Conservation (phyloP, 2,888 invertebrate species). For the Anthrax anthrax region DNA sequence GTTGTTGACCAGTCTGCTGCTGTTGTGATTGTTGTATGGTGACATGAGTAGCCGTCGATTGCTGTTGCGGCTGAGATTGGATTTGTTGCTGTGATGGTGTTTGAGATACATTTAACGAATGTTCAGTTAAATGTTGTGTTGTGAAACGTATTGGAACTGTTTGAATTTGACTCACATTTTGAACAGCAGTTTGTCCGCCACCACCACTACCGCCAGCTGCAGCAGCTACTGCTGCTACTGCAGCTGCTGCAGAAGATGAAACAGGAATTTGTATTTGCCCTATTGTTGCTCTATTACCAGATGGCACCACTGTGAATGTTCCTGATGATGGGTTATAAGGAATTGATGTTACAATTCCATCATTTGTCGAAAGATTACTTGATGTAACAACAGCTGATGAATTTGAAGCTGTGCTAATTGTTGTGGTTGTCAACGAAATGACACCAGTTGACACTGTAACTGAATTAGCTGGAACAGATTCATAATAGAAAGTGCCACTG, state of each 20-base stretch:
- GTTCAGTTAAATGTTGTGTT: slow-evolving; percentile 17
- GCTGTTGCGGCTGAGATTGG: slow-evolving; percentile 4
- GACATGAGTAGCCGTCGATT: not conserved
- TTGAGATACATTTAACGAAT: not conserved
- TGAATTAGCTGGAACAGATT: slow-evolving; percentile 29
- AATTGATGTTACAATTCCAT: slow-evolving; percentile 23
- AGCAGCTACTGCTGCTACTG: too few species aligned
- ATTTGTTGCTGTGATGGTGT: slow-evolving; percentile 9
- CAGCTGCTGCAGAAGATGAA: slow-evolving; percentile 11
- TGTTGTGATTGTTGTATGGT: not conserved
- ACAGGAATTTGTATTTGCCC: slow-evolving; percentile 27
- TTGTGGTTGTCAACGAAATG: slow-evolving; percentile 28
- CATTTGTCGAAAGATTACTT: slow-evolving; percentile 10
- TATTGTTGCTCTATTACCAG: slow-evolving; percentile 19
- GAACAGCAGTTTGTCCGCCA: slow-evolving; percentile 7
- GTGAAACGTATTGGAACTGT: slow-evolving; percentile 24
- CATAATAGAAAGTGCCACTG: slow-evolving; percentile 31
- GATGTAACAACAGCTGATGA: slow-evolving; percentile 17
- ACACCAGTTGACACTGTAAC: slow-evolving; percentile 29
- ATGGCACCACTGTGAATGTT: slow-evolving; percentile 32
- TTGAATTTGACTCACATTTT: slow-evolving; percentile 20
- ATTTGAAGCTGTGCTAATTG: slow-evolving; percentile 24
- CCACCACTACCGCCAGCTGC: too few species aligned
- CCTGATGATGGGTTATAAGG: slow-evolving; percentile 24
- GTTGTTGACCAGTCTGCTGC: not conserved